Base-by-base conservation (phyloP, 2,797 vertebrate species). In the Molossus molossus region DNA sequence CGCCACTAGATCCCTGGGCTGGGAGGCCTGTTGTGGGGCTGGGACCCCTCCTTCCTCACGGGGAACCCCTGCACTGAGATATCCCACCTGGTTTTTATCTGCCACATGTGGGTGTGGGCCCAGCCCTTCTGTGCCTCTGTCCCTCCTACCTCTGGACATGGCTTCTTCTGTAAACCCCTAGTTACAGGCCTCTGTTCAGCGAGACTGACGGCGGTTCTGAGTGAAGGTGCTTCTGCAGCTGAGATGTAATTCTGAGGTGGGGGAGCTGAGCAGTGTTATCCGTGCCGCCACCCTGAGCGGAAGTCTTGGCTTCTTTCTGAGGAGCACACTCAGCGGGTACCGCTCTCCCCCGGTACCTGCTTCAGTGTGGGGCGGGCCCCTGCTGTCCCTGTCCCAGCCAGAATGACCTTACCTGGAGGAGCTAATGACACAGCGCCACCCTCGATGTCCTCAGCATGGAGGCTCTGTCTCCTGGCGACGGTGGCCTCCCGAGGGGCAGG, bases 311-410 rank as follows among this genome's bases (percentile, higher is more conserved):
- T 77, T 65, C 55, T 53, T 84, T 75, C 70, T 75, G 45, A 72
- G 45, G 27, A 3, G 20, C 25, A 17, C 84, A 67, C 37, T 67
- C 77, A 45, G 40, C 40, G 40, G 40, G 40, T 45, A 45, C 2
- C 53, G 57, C 27, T 14, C 25, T 48, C 13, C 29, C 6, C 1
- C 4, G 11, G 9, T 15, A 5, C 1, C n/a, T 33, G 15, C 10
- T 20, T 76, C 15, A 14, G 3, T 23, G 0, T 6, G 3, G 2
- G 5, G 23, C 33, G 29, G 20, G n/a, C 10, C 3, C 37, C 58
- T 53, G 25, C 40, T 53, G 13, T 76, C 55, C 23, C 20, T 50
- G 5, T 69, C 70, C 29, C 65, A 62, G 21, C 9, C 27, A 45
- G 10, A 14, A 15, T 1, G 27, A 18, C 48, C 37, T 58, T 13